phyloP scores from a whole-genome alignment of 1,140 invertebrate genomes.

The Drosophila fuyamai region DNA sequence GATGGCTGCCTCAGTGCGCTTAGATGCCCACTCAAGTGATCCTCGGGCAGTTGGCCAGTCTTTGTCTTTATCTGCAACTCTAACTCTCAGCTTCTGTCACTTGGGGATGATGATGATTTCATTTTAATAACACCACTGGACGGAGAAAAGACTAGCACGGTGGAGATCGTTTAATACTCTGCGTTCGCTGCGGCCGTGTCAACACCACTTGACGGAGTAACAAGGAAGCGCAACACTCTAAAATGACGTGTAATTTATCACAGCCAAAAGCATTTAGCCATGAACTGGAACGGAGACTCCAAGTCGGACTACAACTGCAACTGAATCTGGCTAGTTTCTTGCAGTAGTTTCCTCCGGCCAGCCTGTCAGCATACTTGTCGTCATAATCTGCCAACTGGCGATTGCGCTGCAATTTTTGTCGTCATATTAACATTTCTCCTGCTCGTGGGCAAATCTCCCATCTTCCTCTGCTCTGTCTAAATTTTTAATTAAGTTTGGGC shows the following conservation, averaged over 20 bases:
- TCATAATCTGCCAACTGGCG: slow-evolving; percentile 42
- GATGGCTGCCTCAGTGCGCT: slow-evolving; percentile 35
- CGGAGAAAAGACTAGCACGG: slow-evolving; percentile 16
- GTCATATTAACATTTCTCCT: slow-evolving; percentile 58
- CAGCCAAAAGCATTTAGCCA: slow-evolving; percentile 78
- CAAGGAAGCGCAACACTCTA: slow-evolving; percentile 77
- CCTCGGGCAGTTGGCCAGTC: slow-evolving; percentile 32
- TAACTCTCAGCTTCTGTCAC: slow-evolving; percentile 57
- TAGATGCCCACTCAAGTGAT: slow-evolving; percentile 39
- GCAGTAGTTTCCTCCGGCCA: slow-evolving; percentile 21
- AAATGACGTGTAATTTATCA: slow-evolving; percentile 78
- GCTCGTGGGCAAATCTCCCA: slow-evolving; percentile 64
- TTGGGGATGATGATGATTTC: slow-evolving; percentile 77
- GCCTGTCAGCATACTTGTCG: slow-evolving; percentile 53
- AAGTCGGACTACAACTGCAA: slow-evolving; percentile 7
- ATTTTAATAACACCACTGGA: slow-evolving; percentile 77
- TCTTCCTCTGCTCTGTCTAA: slow-evolving; percentile 31
- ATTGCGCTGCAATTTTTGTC: slow-evolving; percentile 40
- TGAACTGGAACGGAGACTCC: slow-evolving; percentile 62
- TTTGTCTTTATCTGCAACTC: slow-evolving; percentile 22
- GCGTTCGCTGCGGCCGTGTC: slow-evolving; percentile 55
- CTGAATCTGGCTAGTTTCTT: slow-evolving; percentile 24
- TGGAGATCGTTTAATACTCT: slow-evolving; percentile 52
- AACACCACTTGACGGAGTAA: slow-evolving; percentile 79
- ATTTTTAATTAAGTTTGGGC: slow-evolving; percentile 77